Conservation (phyloP, 2,797 vertebrate genomes). For the Darevskia nairensis region DNA sequence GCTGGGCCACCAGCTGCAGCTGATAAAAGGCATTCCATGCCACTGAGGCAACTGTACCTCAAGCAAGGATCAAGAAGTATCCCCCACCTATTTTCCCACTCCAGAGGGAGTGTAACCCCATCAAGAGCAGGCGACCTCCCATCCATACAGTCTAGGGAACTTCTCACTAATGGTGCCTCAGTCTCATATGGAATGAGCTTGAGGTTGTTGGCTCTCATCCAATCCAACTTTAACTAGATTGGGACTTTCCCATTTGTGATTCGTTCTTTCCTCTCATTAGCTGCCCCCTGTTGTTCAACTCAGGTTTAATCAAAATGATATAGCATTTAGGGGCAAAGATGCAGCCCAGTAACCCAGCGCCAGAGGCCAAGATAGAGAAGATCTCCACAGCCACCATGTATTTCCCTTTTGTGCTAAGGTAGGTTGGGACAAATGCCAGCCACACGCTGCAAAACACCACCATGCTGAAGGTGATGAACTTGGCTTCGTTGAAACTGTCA, state of each 20-base stretch:
- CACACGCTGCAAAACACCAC: not conserved
- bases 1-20: no score
- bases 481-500: constrained; percentile 3
- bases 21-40: no score
- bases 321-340: constrained; percentile 13
- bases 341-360: not conserved
- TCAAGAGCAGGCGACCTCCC: no score
- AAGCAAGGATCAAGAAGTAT: no score
- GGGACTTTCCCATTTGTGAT: not conserved
- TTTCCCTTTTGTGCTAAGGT: not conserved
- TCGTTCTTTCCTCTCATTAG: not conserved
- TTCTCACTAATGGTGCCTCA: no score
- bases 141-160: no score
- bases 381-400: constrained; percentile 6
- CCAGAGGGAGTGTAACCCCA: no score
- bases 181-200: no score
- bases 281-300: not conserved
- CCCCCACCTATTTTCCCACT: no score
- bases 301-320: not conserved
- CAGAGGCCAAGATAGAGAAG: constrained; percentile 7
- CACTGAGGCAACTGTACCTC: no score
- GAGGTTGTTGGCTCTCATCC: no score
- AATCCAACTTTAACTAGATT: not conserved
- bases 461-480: constrained; percentile 12
- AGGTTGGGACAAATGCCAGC: not conserved